Conservation (phyloP, 2,113 vertebrate genomes). For the human (Homo sapiens) region DNA sequence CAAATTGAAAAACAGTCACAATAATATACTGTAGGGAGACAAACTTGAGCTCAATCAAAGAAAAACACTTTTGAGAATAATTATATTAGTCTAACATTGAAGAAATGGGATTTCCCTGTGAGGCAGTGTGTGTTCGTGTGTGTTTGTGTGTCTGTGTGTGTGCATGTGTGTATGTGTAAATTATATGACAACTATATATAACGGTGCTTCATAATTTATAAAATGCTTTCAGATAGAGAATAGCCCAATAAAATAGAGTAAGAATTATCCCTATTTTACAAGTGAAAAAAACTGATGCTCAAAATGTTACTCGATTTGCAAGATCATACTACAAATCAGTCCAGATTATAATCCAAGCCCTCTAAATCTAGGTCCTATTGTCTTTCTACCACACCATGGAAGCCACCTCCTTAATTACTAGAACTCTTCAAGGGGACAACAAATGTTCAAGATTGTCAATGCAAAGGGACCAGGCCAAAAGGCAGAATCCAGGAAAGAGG, state of each 20-base stretch:
- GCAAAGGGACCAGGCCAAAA: not conserved
- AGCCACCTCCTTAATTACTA: not conserved
- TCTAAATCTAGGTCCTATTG: not conserved
- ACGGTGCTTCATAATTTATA: not conserved
- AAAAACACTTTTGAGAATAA: conserved; percentile 18
- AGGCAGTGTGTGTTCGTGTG: not conserved
- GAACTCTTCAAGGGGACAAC: not conserved
- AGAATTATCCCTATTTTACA: not conserved
- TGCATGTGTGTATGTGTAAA: not conserved
- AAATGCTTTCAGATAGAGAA: not conserved
- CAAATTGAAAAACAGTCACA: not conserved
- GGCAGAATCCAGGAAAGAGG: not conserved
- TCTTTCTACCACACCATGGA: not conserved
- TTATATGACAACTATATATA: not conserved
- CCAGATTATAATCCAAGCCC: not conserved
- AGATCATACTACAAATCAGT: not conserved
- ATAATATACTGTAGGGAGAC: not conserved
- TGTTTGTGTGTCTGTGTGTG: not conserved
- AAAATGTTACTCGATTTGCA: not conserved
- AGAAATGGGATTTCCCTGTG: not conserved
- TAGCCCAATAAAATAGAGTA: not conserved
- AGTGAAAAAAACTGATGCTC: not conserved
- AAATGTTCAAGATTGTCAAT: not conserved
- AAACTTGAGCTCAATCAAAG: conserved; percentile 26
- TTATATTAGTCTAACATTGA: not conserved